phyloP scores from a whole-genome alignment of 2,113 vertebrate species.

The Parotia lawesii region DNA sequence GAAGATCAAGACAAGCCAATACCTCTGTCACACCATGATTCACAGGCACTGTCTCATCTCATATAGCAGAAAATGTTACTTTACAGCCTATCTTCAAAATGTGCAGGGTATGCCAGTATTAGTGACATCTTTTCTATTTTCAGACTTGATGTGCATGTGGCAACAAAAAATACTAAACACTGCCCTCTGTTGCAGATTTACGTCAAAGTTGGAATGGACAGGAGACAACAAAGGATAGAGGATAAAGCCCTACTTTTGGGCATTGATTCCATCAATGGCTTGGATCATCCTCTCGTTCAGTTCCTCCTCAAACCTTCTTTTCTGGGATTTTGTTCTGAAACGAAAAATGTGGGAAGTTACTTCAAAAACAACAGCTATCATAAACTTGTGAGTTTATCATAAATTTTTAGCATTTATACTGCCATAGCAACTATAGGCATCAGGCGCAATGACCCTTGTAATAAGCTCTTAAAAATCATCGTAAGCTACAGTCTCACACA shows the following conservation, averaged over 20 bases:
- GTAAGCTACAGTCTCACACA: background rate
- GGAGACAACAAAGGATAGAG: background rate
- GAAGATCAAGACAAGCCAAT: background rate
- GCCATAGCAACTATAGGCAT: background rate
- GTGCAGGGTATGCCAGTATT: background rate
- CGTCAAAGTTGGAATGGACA: background rate
- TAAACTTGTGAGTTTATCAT: background rate
- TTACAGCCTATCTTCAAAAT: background rate
- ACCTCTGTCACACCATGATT: background rate
- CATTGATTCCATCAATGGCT: constrained; percentile 96
- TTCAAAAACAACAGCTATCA: background rate
- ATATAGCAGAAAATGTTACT: background rate
- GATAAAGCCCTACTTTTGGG: constrained; percentile 87
- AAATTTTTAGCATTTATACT: background rate
- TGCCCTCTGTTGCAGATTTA: background rate
- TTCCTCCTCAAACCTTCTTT: constrained; percentile 95
- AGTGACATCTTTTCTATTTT: background rate
- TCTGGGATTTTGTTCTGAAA: constrained; percentile 93
- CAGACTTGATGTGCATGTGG: background rate
- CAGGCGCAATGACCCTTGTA: background rate
- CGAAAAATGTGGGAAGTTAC: background rate
- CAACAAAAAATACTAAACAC: background rate
- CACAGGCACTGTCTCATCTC: background rate
- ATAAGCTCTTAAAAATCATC: background rate
- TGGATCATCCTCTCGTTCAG: constrained; percentile 95